phyloP scores from a whole-genome alignment of 2,113 vertebrate species.

The Petroica traversi region DNA sequence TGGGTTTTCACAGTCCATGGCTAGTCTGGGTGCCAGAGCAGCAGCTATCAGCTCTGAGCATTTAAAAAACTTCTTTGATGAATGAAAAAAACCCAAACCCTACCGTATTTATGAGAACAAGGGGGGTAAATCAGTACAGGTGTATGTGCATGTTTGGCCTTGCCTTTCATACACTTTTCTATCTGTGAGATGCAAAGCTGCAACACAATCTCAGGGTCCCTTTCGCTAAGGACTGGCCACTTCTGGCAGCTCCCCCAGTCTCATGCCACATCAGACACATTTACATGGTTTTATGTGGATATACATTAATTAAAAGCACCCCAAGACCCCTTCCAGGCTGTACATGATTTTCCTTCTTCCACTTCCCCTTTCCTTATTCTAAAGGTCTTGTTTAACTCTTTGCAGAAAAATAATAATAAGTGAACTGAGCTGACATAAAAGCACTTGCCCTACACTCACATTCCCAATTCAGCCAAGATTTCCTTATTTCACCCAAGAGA shows the following conservation, averaged over 20 bases:
- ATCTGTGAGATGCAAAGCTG: background rate
- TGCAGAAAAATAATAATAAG: background rate
- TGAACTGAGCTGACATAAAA: background rate
- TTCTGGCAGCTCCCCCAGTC: background rate
- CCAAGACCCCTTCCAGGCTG: background rate
- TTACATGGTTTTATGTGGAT: background rate
- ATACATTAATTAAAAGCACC: background rate
- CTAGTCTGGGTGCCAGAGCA: background rate
- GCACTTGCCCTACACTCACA: background rate
- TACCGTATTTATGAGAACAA: background rate
- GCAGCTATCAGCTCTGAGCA: background rate
- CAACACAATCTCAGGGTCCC: accelerated
- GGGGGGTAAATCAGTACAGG: background rate
- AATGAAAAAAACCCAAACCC: background rate
- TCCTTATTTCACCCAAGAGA: background rate
- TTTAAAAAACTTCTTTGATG: background rate
- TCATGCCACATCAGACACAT: background rate
- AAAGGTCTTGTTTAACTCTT: background rate
- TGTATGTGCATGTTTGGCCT: background rate
- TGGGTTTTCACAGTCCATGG: background rate
- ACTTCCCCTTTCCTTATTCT: background rate
- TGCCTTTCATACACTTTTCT: background rate
- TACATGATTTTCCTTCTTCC: background rate
- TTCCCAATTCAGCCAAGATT: background rate
- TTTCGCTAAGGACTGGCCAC: background rate